Base-by-base conservation (phyloP, 2,888 invertebrate species). In the Trachelus iudaicus region DNA sequence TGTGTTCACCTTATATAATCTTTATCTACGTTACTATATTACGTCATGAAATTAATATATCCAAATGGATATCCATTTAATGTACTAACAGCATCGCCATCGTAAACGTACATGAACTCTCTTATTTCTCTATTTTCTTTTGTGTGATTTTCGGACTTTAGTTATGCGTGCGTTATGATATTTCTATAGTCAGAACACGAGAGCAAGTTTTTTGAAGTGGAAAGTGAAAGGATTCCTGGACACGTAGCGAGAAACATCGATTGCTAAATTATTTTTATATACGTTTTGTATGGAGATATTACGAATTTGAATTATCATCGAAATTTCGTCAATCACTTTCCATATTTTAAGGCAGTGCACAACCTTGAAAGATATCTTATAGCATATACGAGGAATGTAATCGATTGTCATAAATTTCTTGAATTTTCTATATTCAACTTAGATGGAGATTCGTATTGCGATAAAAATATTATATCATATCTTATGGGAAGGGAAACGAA, bases 1-100 rank as follows among this genome's bases (percentile, higher is more conserved):
- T 35, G 13, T 69, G 33, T 71, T 37, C 76, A 31, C 68, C 74
- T 37, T 69, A 75, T 12, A 11, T 77, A 37, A 69, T 68, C 37
- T 79, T 74, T 75, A 73, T 69, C 56, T 9, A 69, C 37, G 68
- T 77, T 77, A 15, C 68, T 71, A 9, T 23, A 15, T 56, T 56
- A 56, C 56, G 56, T 56, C 23, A 56, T 56, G 23, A 56, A 23
- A 23, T 23, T 56, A 56, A 56, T 56, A 0, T 56, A 56, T 56
- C 23, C 23, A 9, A 56, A 56, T 56, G 9, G 40, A 23, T 9
- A 56, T 56, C 9, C 23, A 56, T 23, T 56, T 56, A 56, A 56
- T 23, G 56, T 23, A 56, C 15, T 23, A 56, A 23, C 23, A 56
- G 56, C 56, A 56, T 23, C 40, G 2, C 13, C 23, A 9, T 56